Evolutionary conservation across 2,797 vertebrate genomes (phyloP).

Genomic region (Lacerta bilineata): DNA sequence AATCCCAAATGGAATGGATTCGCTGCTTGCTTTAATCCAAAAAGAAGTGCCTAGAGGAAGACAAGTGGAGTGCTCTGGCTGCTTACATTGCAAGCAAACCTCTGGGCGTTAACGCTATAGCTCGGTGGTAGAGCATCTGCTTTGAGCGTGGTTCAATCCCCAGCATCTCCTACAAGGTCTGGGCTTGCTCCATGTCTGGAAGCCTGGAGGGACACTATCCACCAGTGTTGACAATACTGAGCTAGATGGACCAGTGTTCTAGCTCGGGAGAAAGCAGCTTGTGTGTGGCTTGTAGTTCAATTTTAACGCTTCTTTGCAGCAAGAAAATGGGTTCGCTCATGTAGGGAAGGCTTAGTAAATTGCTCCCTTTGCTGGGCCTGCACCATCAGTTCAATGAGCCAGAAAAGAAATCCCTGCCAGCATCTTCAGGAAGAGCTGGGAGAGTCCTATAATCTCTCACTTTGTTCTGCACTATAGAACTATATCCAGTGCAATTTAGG

Average conservation of each 20-base stretch:
- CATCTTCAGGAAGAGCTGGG: neutral
- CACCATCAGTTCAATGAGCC: neutral
- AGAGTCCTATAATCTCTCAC: no score
- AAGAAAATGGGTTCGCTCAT: neutral
- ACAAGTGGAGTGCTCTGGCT: neutral
- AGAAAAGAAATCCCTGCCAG: neutral
- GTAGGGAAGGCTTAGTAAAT: neutral
- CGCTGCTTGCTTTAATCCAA: no score
- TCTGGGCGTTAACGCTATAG: neutral
- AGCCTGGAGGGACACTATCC: no score
- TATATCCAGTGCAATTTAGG: no score
- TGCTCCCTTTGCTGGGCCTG: neutral
- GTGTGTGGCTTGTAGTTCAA: neutral
- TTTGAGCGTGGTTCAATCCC: no score
- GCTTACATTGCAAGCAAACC: neutral
- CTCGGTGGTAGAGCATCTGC: no score
- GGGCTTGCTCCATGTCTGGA: no score
- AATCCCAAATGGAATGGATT: no score
- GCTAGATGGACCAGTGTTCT: no score
- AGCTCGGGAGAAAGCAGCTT: no score
- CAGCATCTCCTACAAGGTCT: no score
- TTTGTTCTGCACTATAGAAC: no score
- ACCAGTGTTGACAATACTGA: neutral
- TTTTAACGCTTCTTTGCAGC: neutral
- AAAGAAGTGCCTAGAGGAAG: neutral